These are phyloP conservation scores for Sander lucioperca DNA, from an alignment of 2,113 vertebrate species.

Conservation along the genomic window DNA sequence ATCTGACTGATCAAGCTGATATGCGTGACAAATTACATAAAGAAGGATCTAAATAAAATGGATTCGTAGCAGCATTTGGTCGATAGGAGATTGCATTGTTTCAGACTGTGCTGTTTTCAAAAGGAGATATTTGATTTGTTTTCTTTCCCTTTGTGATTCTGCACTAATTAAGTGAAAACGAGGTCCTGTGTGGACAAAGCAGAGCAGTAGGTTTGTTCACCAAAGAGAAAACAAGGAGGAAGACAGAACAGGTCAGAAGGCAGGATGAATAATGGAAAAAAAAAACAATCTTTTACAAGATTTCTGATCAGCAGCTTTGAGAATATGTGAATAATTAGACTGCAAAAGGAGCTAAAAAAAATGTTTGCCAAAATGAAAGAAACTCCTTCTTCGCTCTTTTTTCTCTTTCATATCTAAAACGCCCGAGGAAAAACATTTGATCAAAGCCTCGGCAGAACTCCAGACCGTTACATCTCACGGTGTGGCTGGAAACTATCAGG, in stretches of 20 bases:
- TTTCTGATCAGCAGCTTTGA: conserved; percentile 20
- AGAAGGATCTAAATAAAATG: not conserved
- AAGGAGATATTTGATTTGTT: conserved; percentile 7
- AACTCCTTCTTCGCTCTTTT: conserved; percentile 14
- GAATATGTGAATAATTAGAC: conserved; percentile 8
- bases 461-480: conserved; percentile 19
- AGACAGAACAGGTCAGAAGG: not conserved
- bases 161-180: conserved; percentile 21
- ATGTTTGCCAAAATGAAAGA: conserved; percentile 25
- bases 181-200: not conserved
- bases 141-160: not conserved
- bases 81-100: not conserved
- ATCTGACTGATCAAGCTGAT: conserved; percentile 5
- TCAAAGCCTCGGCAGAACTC: conserved; percentile 42
- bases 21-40: not conserved
- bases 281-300: not conserved
- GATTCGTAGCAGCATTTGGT: not conserved
- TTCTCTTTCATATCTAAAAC: conserved; percentile 25
- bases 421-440: conserved; percentile 25
- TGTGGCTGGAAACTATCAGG: conserved; percentile 30
- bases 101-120: not conserved
- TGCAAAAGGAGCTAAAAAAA: not conserved
- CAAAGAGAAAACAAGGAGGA: not conserved
- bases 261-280: conserved; percentile 10
- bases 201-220: not conserved